Percentiles rank a stretch among this genome's conserved stretches.
phyloP scores from a whole-genome alignment of 2,797 vertebrate genomes.

The Triplophysa yarkandensis region DNA sequence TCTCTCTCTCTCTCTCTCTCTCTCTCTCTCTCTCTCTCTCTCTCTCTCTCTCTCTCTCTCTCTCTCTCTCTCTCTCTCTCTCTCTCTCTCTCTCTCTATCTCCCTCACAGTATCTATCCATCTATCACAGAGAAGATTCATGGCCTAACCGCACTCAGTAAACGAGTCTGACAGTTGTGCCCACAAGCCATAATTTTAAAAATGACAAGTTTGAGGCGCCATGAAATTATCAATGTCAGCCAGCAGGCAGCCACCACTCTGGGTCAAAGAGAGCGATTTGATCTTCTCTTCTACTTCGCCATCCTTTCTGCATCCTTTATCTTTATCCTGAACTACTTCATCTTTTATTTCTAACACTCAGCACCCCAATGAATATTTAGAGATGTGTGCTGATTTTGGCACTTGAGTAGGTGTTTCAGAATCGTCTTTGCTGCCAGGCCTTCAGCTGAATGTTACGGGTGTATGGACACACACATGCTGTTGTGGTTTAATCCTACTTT shows the following conservation, averaged over 20 bases:
- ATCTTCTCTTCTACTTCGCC: conserved; percentile 47
- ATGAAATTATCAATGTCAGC: conserved; percentile 82
- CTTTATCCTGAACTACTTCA: conserved; percentile 47
- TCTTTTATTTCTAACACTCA: conserved; percentile 13
- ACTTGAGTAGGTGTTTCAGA: conserved; percentile 36
- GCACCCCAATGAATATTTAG: conserved; percentile 59
- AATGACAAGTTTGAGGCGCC: conserved; percentile 75
- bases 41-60: conserved; percentile 1
- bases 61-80: not conserved
- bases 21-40: not conserved
- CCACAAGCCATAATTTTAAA: conserved; percentile 74
- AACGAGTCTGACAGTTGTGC: conserved; percentile 77
- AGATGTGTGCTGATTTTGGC: conserved; percentile 54
- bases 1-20: not conserved
- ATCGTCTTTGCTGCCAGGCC: conserved; percentile 13
- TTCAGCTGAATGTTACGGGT: not conserved
- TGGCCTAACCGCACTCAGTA: conserved; percentile 53
- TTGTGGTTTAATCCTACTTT: not conserved
- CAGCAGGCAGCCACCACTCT: conserved; percentile 70
- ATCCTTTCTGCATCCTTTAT: conserved; percentile 38
- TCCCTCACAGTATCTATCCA: conserved; percentile 12
- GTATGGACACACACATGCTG: not conserved
- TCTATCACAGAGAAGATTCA: conserved; percentile 28
- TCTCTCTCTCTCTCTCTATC: not conserved
- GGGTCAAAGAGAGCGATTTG: conserved; percentile 62